phyloP scores from a whole-genome alignment of 2,113 vertebrate genomes.

The Brachyistius frenatus region DNA sequence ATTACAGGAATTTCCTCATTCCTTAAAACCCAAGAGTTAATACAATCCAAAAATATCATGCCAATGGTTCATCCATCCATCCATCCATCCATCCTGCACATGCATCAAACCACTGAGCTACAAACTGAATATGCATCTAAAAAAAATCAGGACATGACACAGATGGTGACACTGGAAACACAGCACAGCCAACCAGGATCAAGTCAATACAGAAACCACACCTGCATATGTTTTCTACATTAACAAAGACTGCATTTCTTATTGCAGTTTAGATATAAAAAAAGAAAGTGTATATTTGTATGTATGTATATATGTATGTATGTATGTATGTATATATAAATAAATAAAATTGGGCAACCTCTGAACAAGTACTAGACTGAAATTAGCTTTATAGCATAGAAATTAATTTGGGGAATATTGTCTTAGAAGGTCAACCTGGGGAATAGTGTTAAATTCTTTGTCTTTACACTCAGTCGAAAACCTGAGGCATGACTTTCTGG shows the following conservation, averaged over 20 bases:
- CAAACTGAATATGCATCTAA: background rate
- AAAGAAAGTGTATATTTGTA: too few relatives aligned
- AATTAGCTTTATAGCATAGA: too few relatives aligned
- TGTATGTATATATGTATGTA: too few relatives aligned
- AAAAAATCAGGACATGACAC: background rate
- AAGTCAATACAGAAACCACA: background rate
- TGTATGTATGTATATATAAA: too few relatives aligned
- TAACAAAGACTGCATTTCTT: background rate
- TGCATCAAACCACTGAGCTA: background rate
- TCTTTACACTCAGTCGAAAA: slow-evolving; percentile 22
- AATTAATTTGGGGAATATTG: background rate
- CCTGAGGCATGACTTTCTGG: slow-evolving; percentile 10
- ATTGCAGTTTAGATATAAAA: background rate
- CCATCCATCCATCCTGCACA: background rate
- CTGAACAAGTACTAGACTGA: background rate
- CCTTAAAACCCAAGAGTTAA: too few relatives aligned
- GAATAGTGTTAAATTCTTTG: slow-evolving; percentile 4
- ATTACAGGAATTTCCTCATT: background rate
- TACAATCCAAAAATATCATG: too few relatives aligned
- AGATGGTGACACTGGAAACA: background rate
- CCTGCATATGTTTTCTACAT: background rate
- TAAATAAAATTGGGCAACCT: too few relatives aligned
- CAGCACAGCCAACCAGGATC: background rate
- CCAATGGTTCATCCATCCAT: background rate
- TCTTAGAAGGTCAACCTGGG: background rate